A percentile compares a stretch with the other conserved stretches of the same genome.
Conservation (phyloP, 2,113 vertebrate species). For the Trematomus loennbergii region DNA sequence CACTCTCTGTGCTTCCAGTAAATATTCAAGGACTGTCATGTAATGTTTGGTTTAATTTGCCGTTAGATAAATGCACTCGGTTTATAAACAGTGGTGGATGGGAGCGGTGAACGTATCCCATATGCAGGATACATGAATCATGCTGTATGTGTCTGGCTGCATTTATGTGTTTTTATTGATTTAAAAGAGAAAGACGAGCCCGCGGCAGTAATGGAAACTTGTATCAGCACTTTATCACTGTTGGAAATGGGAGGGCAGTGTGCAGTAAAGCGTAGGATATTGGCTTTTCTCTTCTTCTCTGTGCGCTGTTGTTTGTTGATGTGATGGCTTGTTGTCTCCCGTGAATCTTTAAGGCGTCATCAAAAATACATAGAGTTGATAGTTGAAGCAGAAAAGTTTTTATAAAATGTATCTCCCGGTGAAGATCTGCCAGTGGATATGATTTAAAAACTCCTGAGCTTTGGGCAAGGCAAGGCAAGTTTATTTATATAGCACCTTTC, state of each 20-base stretch:
- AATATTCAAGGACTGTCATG: slow-evolving; percentile 38
- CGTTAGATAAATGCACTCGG: slow-evolving; percentile 34
- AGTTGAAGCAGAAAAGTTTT: slow-evolving; percentile 17
- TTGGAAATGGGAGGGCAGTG: slow-evolving; percentile 30
- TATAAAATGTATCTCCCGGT: slow-evolving; percentile 14
- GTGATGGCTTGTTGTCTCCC: slow-evolving; percentile 29
- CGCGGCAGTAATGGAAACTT: slow-evolving; percentile 53
- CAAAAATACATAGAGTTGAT: slow-evolving; percentile 45
- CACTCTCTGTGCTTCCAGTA: slow-evolving; percentile 40
- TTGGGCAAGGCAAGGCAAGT: not conserved
- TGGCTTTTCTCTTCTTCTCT: slow-evolving; percentile 41
- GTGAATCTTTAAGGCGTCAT: slow-evolving; percentile 51
- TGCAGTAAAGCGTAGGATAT: slow-evolving; percentile 44
- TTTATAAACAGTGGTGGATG: not conserved
- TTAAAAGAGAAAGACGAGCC: slow-evolving; percentile 44
- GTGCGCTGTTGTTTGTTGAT: slow-evolving; percentile 36
- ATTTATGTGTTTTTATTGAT: slow-evolving; percentile 60
- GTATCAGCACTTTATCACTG: slow-evolving; percentile 46
- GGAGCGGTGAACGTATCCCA: slow-evolving; percentile 35
- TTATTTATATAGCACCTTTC: too few relatives aligned
- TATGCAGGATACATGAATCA: slow-evolving; percentile 47
- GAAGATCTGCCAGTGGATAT: not conserved
- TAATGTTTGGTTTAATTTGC: slow-evolving; percentile 37
- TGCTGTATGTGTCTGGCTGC: slow-evolving; percentile 17
- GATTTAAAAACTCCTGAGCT: not conserved